phyloP scores from a whole-genome alignment of 2,113 vertebrate genomes.

The Eolophus roseicapilla region DNA sequence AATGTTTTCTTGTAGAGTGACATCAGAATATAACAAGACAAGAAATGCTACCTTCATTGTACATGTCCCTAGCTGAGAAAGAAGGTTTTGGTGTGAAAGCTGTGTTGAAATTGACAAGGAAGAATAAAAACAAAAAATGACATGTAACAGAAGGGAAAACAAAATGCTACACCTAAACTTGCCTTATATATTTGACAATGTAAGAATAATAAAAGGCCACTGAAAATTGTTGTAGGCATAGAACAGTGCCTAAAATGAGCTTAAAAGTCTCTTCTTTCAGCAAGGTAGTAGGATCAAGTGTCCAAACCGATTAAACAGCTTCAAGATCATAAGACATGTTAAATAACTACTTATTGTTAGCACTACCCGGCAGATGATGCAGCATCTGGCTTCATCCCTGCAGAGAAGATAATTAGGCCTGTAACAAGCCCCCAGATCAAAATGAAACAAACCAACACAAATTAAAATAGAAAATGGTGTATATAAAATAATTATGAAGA shows the following conservation, averaged over 20 bases:
- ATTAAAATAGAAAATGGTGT: constrained; percentile 14
- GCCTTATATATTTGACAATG: background rate
- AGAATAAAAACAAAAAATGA: background rate
- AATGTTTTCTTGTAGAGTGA: background rate
- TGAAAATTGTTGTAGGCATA: background rate
- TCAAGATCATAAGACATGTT: background rate
- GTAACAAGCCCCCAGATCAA: background rate
- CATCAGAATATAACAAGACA: background rate
- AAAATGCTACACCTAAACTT: background rate
- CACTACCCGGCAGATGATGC: constrained; percentile 8
- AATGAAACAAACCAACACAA: constrained; percentile 16
- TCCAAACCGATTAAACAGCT: constrained; percentile 50
- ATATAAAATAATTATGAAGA: background rate
- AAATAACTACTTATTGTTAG: constrained; percentile 16
- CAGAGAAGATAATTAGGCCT: constrained; percentile 21
- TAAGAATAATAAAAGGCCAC: background rate
- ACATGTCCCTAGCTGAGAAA: background rate
- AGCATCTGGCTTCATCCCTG: constrained; percentile 52
- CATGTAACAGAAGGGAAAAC: fast-evolving
- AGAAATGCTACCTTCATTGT: background rate
- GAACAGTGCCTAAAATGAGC: background rate
- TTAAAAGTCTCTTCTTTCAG: background rate
- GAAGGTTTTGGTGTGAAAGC: background rate
- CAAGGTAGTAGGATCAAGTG: background rate
- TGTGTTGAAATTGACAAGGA: background rate